Conservation (phyloP, 1,140 invertebrate species). For the Hypsibius dujardini region DNA sequence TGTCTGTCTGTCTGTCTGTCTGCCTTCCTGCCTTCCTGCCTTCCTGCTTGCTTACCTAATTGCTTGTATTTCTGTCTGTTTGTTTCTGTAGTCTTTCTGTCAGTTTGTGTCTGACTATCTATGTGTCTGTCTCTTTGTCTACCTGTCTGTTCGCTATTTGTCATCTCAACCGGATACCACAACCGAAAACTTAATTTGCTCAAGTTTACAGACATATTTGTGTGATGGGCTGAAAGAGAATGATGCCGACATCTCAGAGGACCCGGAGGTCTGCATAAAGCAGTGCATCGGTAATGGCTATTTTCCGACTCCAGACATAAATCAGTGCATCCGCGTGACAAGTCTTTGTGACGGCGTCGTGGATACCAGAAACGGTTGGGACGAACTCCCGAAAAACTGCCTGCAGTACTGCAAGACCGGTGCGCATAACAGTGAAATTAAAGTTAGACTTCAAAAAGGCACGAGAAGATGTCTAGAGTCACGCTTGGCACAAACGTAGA, state of each 20-base stretch:
- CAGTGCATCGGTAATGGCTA: not conserved
- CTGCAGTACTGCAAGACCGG: not conserved
- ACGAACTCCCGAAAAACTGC: not conserved
- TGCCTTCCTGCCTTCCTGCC: not conserved
- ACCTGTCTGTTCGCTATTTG: not conserved
- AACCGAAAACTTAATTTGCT: not conserved
- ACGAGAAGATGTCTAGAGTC: too few species aligned
- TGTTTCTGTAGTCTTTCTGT: too few species aligned
- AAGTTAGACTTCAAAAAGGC: too few species aligned
- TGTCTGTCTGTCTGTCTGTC: not conserved
- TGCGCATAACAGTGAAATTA: too few species aligned
- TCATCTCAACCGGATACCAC: not conserved
- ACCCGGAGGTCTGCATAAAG: not conserved
- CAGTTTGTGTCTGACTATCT: too few species aligned
- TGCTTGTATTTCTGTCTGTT: too few species aligned
- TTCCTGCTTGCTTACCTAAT: not conserved
- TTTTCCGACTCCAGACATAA: not conserved
- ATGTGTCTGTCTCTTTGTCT: too few species aligned
- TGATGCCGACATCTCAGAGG: not conserved
- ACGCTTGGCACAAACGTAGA: too few species aligned
- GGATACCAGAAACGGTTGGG: constrained; percentile 1
- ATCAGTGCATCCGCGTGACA: not conserved
- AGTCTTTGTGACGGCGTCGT: not conserved
- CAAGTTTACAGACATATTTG: not conserved
- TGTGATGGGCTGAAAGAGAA: not conserved